Base-by-base conservation (phyloP, 2,888 invertebrate genomes). In the Yponomeuta malinellus region DNA sequence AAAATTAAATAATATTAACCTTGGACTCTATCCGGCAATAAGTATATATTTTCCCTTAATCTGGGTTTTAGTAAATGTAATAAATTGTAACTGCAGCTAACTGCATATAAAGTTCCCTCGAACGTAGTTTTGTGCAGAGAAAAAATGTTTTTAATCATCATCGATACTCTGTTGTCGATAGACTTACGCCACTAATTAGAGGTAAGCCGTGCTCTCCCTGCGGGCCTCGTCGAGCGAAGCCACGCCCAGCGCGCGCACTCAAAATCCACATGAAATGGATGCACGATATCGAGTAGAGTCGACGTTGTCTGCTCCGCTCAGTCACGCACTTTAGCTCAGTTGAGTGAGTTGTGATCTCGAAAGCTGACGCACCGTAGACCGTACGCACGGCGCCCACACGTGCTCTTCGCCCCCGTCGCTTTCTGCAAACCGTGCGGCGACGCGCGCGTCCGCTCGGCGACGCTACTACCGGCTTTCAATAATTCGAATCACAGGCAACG, bases 241-340 rank as follows among this genome's bases (percentile, higher is more conserved):
- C 88, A 89, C 89, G 89, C 89, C 89, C 89, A 88, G 84, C 83
- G 85, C 82, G 89, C 88, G 88, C 88, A 87, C 86, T 88, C 83
- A 85, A 85, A 85, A 86, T 87, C 83, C 79, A 83, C 83, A 86
- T 82, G 85, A 86, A 86, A 87, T 86, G 83, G 83, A 83, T 83
- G 85, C 83, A 82, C 79, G 81, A 81, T 29, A 63, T 59, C 23
- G 69, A 48, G 68, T 68, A 82, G 84, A 82, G 82, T 79, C 79
- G 83, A 83, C 79, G 81, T 80, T 80, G 82, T 78, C 78, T 81
- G 68, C 31, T 66, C 33, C 9, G 81, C 80, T 84, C 83, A 83
- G 85, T 85, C 85, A 84, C 87, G 86, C 83, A 85, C 86, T 83
- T 85, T 82, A 82, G 82, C 78, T 80, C 78, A 78, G 79, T 87